Evolutionary conservation across 2,113 vertebrate genomes (phyloP).

Genomic region (Chloroceryle aenea): DNA sequence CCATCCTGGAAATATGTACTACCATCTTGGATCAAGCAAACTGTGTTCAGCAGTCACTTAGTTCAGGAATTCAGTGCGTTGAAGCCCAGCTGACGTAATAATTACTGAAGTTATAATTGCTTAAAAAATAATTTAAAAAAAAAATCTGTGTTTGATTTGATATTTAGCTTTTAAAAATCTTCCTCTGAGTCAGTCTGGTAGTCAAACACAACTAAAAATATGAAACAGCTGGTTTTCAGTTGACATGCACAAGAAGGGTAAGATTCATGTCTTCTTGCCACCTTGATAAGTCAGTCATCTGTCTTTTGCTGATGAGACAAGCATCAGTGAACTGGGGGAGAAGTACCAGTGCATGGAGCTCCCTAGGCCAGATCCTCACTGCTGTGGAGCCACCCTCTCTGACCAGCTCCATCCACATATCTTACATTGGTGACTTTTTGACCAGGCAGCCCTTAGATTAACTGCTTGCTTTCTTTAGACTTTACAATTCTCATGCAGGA

Average conservation of each 20-base stretch:
- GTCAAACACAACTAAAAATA: not conserved
- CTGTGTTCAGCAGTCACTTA: not conserved
- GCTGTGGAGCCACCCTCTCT: not conserved
- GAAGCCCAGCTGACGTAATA: no score
- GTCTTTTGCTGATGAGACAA: not conserved
- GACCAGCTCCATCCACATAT: not conserved
- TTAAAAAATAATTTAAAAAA: not conserved
- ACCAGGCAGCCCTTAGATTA: not conserved
- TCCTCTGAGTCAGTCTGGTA: not conserved
- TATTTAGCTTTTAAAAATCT: not conserved
- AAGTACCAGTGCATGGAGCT: not conserved
- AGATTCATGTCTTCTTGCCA: not conserved
- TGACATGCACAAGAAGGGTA: not conserved
- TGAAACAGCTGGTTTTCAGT: not conserved
- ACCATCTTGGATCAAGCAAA: not conserved
- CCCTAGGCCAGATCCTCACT: not conserved
- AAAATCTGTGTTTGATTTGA: not conserved
- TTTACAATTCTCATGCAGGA: not conserved
- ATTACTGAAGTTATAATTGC: no score
- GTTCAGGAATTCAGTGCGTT: not conserved
- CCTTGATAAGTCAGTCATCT: not conserved
- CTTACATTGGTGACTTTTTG: not conserved
- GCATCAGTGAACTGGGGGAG: not conserved
- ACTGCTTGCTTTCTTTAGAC: not conserved
- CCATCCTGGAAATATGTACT: not conserved